Conservation (phyloP, 2,888 invertebrate species). For the Xanthorhoe designata region DNA sequence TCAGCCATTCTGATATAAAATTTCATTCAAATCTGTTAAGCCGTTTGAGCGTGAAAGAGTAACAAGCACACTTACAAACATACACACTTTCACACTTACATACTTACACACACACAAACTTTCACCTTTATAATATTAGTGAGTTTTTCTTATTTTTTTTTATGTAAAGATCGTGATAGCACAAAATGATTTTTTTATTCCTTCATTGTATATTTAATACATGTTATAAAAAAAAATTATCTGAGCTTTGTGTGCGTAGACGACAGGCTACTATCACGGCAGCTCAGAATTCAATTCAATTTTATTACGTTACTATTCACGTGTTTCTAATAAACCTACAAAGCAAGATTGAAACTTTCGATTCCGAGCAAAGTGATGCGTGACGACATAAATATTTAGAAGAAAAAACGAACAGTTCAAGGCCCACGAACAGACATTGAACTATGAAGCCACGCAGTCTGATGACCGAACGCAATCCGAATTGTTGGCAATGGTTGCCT, state of each 20-base stretch:
- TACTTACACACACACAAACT: too few species aligned
- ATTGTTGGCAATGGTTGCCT: conserved; percentile 62
- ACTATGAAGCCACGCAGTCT: conserved; percentile 62
- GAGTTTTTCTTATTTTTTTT: too few species aligned
- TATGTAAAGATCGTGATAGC: too few species aligned
- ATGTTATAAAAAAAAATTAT: not conserved
- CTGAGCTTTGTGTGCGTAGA: not conserved
- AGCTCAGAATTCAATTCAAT: not conserved
- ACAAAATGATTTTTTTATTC: too few species aligned
- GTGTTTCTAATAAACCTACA: conserved; percentile 2
- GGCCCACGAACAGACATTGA: conserved; percentile 65
- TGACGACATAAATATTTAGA: conserved; percentile 29
- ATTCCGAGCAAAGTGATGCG: conserved; percentile 38
- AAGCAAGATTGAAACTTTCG: conserved; percentile 12
- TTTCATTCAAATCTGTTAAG: too few species aligned
- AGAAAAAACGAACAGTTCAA: conserved; percentile 55
- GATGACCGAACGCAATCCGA: conserved; percentile 65
- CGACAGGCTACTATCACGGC: not conserved
- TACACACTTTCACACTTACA: too few species aligned
- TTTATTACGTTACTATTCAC: not conserved
- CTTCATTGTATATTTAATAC: too few species aligned
- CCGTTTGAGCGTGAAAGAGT: too few species aligned
- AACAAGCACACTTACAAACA: too few species aligned
- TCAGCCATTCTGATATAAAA: too few species aligned
- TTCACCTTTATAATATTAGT: too few species aligned